Conservation (phyloP, 2,113 vertebrate species). For the Enhydra lutris region DNA sequence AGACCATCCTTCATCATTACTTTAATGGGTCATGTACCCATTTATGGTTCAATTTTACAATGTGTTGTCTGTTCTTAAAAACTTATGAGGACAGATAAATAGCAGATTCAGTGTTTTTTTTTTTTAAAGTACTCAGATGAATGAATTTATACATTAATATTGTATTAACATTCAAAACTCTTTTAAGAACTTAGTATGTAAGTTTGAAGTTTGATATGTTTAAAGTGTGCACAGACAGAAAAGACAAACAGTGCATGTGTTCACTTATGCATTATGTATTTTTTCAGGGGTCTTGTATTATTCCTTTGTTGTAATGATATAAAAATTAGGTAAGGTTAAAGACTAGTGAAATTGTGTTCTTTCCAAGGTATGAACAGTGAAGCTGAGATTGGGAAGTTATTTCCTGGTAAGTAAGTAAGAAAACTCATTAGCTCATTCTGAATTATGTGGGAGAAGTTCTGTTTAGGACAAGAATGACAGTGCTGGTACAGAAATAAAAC, state of each 20-base stretch:
- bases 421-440: background rate
- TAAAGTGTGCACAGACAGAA: background rate
- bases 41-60: background rate
- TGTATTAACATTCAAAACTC: background rate
- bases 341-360: background rate
- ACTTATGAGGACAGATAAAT: background rate
- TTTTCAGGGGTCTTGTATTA: background rate
- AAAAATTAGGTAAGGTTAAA: background rate
- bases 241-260: background rate
- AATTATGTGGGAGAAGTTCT: background rate
- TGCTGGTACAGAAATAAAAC: background rate
- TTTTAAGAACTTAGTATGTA: background rate
- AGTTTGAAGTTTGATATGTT: background rate
- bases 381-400: background rate
- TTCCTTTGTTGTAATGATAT: background rate
- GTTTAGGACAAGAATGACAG: background rate
- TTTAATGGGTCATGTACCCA: background rate
- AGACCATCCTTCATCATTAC: background rate
- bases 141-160: slow-evolving; percentile 3
- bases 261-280: background rate
- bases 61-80: background rate
- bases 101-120: background rate
- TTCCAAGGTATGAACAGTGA: background rate
- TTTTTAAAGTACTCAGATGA: slow-evolving; percentile 17
- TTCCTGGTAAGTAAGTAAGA: background rate